These are phyloP conservation scores for Celastrina argiolus DNA, from an alignment of 2,888 invertebrate genomes.

Conservation along the genomic window DNA sequence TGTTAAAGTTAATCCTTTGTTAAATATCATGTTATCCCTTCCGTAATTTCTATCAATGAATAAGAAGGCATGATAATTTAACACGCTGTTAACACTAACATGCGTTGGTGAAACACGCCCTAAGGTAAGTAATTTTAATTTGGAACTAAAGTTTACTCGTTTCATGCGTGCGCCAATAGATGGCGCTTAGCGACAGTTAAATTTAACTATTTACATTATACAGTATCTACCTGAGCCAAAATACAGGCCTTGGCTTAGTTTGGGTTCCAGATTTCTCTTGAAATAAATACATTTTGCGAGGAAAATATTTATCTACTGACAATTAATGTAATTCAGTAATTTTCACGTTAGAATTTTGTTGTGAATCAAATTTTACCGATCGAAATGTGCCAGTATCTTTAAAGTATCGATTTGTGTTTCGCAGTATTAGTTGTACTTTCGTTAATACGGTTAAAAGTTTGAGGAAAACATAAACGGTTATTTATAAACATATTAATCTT, in stretches of 20 bases:
- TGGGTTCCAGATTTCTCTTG: background rate
- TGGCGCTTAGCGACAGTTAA: background rate
- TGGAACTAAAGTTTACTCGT: too few species aligned
- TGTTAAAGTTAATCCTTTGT: too few species aligned
- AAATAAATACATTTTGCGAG: background rate
- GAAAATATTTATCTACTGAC: background rate
- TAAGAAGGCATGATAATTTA: too few species aligned
- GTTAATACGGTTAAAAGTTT: background rate
- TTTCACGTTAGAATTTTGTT: background rate
- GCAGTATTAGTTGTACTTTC: background rate
- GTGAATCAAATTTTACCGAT: background rate
- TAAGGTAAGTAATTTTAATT: too few species aligned
- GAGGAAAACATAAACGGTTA: background rate
- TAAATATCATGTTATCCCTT: too few species aligned
- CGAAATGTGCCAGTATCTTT: background rate
- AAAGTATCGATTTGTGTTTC: background rate
- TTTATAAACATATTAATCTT: conserved; percentile 6
- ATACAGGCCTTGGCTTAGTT: conserved; percentile 5
- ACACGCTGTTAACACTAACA: too few species aligned
- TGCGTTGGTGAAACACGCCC: too few species aligned
- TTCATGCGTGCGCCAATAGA: background rate
- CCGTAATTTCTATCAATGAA: too few species aligned
- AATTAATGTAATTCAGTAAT: background rate
- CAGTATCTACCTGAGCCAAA: background rate
- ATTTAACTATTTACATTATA: background rate